Evolutionary conservation across 1,140 invertebrate species (phyloP).

Genomic region (Meloidogyne exigua): DNA sequence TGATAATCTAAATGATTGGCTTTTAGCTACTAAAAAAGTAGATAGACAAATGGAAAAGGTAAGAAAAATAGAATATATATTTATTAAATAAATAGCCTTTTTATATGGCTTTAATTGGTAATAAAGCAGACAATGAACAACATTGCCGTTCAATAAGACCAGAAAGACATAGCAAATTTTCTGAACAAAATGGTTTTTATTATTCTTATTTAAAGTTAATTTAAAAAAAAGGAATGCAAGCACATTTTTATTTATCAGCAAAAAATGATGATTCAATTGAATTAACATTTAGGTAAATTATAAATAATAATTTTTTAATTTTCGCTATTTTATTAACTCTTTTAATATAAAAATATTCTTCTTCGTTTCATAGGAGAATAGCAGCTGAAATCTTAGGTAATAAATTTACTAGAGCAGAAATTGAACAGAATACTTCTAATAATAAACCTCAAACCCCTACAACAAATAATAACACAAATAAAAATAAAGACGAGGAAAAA

Average conservation of each 20-base stretch:
- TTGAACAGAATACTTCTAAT: slow-evolving; percentile 70
- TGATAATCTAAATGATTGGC: slow-evolving; percentile 76
- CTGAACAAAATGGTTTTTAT: slow-evolving; percentile 69
- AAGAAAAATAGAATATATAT: slow-evolving; percentile 29
- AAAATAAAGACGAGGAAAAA: background rate
- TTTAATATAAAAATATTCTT: slow-evolving; percentile 13
- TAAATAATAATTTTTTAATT: slow-evolving; percentile 15
- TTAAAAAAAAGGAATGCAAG: background rate
- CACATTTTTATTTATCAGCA: slow-evolving; percentile 79
- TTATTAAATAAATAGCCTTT: slow-evolving; percentile 67
- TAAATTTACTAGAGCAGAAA: slow-evolving; percentile 70
- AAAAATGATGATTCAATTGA: slow-evolving; percentile 83
- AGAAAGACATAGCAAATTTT: slow-evolving; percentile 78
- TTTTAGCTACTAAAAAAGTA: slow-evolving; percentile 71
- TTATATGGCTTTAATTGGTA: slow-evolving; percentile 76
- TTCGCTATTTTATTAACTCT: background rate
- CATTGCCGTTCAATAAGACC: slow-evolving; percentile 78
- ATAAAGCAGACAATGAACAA: slow-evolving; percentile 85
- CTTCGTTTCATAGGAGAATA: slow-evolving; percentile 66
- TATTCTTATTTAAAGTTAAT: background rate
- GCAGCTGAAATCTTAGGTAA: slow-evolving; percentile 73
- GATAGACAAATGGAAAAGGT: slow-evolving; percentile 67
- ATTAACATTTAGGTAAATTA: slow-evolving; percentile 54
- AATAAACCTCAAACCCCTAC: background rate
- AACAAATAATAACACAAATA: background rate